Percentiles rank a stretch among this genome's conserved stretches.
Evolutionary conservation across 1,140 invertebrate genomes (phyloP).

Genomic region (Drosophila kikkawai): DNA sequence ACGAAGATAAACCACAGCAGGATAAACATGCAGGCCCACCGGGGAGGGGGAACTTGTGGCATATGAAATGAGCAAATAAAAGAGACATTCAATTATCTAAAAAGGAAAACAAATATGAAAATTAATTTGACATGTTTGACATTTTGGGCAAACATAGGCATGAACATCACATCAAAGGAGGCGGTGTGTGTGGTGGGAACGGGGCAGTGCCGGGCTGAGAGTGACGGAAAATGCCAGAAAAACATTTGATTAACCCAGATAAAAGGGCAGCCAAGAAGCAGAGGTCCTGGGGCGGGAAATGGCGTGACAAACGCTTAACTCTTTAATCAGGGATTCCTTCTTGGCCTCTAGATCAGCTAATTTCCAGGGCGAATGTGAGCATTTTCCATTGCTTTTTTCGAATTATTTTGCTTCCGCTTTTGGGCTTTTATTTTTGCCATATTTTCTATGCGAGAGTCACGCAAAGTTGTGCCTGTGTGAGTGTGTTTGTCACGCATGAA

Average conservation of each 20-base stretch:
- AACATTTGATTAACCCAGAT: constrained; percentile 61
- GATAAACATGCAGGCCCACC: constrained; percentile 16
- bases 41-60: constrained; percentile 13
- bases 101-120: constrained; percentile 76
- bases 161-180: constrained; percentile 51
- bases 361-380: constrained; percentile 60
- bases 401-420: constrained; percentile 30
- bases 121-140: constrained; percentile 82
- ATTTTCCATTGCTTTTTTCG: constrained; percentile 43
- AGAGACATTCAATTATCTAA: constrained; percentile 76
- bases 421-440: constrained; percentile 42
- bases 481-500: constrained; percentile 78
- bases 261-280: constrained; percentile 38
- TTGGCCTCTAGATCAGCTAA: constrained; percentile 34
- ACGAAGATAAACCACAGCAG: constrained; percentile 29
- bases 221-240: constrained; percentile 45
- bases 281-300: constrained; percentile 26
- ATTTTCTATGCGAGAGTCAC: constrained; percentile 64
- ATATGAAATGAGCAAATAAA: constrained; percentile 69
- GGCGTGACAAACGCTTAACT: constrained; percentile 77
- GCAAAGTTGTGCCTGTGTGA: constrained; percentile 56
- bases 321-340: constrained; percentile 69
- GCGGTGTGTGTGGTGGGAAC: neutral
- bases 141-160: constrained; percentile 70
- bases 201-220: constrained; percentile 11